These are phyloP conservation scores for Scaptomyza polygonia DNA, from an alignment of 2,888 invertebrate species.

Conservation along the genomic window DNA sequence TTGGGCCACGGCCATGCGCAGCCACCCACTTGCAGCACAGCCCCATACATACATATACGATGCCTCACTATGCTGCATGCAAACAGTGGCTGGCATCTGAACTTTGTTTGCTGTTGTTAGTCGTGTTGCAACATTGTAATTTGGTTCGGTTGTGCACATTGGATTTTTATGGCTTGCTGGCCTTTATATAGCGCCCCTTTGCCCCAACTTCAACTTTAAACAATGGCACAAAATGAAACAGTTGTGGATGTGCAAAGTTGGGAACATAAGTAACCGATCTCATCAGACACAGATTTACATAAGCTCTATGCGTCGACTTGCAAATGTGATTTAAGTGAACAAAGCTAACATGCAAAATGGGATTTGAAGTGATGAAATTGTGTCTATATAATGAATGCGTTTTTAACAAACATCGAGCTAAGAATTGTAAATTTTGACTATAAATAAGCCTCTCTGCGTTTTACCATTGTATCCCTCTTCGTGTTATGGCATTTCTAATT, in stretches of 20 bases:
- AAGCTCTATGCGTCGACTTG: background rate
- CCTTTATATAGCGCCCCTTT: constrained; percentile 33
- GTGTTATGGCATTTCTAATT: constrained; percentile 43
- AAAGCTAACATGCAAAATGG: background rate
- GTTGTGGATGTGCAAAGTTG: constrained; percentile 6
- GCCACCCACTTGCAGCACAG: background rate
- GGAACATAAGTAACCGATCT: background rate
- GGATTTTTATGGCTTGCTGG: constrained; percentile 68
- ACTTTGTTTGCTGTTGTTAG: constrained; percentile 32
- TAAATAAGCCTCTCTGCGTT: background rate
- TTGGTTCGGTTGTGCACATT: constrained; percentile 44
- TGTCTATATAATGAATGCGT: background rate
- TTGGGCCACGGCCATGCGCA: constrained; percentile 26
- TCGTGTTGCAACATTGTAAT: constrained; percentile 67
- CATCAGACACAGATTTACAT: background rate
- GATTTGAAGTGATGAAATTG: background rate
- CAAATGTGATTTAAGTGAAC: background rate
- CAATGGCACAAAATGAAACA: constrained; percentile 40
- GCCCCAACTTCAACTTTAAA: constrained; percentile 11
- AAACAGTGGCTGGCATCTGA: constrained; percentile 38
- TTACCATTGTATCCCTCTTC: constrained; percentile 15
- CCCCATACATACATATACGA: no score
- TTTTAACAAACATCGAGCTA: background rate
- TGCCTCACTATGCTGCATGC: constrained; percentile 37
- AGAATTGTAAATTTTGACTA: background rate